These are phyloP conservation scores for Cerceris rybyensis DNA, from an alignment of 2,888 invertebrate genomes.

Conservation along the genomic window DNA sequence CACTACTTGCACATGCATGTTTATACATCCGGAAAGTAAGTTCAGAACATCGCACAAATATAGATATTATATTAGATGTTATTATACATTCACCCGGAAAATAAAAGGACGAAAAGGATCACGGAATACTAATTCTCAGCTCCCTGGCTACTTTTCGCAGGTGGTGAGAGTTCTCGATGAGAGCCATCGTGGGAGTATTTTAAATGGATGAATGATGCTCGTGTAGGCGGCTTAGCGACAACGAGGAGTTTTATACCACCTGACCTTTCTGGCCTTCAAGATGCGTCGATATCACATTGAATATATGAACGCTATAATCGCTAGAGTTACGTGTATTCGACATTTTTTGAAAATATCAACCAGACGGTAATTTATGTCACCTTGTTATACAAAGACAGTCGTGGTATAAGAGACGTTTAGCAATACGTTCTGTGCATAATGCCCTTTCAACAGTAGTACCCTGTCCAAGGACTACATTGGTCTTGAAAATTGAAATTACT, in stretches of 20 bases:
- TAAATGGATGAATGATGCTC: conserved; percentile 28
- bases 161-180: conserved; percentile 49
- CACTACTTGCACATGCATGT: no score
- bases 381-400: no score
- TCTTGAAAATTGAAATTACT: no score
- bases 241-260: conserved; percentile 15
- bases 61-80: no score
- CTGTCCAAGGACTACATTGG: no score
- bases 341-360: not conserved
- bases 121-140: conserved; percentile 9
- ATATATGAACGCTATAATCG: not conserved
- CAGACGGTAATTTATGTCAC: no score
- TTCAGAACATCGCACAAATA: no score
- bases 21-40: no score
- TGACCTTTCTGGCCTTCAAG: conserved; percentile 22
- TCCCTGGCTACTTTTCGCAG: conserved; percentile 6
- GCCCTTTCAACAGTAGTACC: no score
- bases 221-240: conserved; percentile 20
- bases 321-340: not conserved
- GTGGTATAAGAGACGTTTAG: no score
- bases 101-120: not conserved
- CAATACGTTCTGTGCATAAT: no score
- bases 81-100: not conserved
- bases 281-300: not conserved
- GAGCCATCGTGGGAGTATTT: conserved; percentile 46